Percentiles rank a stretch among this genome's conserved stretches.
phyloP scores from a whole-genome alignment of 1,140 invertebrate species.

The Druon quercuslanigerum region DNA sequence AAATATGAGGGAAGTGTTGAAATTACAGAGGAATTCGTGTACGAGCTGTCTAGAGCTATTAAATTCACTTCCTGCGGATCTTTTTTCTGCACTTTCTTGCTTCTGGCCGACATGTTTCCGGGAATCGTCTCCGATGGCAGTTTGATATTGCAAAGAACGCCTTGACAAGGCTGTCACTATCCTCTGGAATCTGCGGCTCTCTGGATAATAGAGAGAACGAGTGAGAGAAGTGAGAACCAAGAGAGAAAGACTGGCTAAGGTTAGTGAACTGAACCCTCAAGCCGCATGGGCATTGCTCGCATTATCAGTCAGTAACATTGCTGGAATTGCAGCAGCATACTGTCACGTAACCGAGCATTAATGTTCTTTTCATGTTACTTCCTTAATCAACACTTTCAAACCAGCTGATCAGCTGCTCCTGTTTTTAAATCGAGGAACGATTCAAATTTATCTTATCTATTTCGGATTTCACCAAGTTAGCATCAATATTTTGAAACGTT shows the following conservation, averaged over 20 bases:
- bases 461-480: no score
- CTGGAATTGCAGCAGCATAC: slow-evolving; percentile 37
- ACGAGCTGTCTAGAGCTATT: slow-evolving; percentile 12
- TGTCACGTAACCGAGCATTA: slow-evolving; percentile 34
- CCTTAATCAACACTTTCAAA: slow-evolving; percentile 27
- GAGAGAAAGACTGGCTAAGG: slow-evolving; percentile 48
- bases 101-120: slow-evolving; percentile 13
- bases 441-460: not conserved
- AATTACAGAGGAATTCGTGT: slow-evolving; percentile 10
- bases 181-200: slow-evolving; percentile 52
- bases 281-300: slow-evolving; percentile 37
- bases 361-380: slow-evolving; percentile 29
- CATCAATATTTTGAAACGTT: no score
- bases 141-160: slow-evolving; percentile 46
- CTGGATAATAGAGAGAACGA: slow-evolving; percentile 44
- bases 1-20: not conserved
- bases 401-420: slow-evolving; percentile 9
- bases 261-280: slow-evolving; percentile 54
- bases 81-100: slow-evolving; percentile 13
- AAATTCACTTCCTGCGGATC: slow-evolving; percentile 35
- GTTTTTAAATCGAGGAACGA: not conserved
- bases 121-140: slow-evolving; percentile 28
- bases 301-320: slow-evolving; percentile 44
- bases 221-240: slow-evolving; percentile 42
- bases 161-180: slow-evolving; percentile 61